These are phyloP conservation scores for Trissonchulus latispiculum DNA, from an alignment of 2,888 invertebrate species.

Conservation along the genomic window DNA sequence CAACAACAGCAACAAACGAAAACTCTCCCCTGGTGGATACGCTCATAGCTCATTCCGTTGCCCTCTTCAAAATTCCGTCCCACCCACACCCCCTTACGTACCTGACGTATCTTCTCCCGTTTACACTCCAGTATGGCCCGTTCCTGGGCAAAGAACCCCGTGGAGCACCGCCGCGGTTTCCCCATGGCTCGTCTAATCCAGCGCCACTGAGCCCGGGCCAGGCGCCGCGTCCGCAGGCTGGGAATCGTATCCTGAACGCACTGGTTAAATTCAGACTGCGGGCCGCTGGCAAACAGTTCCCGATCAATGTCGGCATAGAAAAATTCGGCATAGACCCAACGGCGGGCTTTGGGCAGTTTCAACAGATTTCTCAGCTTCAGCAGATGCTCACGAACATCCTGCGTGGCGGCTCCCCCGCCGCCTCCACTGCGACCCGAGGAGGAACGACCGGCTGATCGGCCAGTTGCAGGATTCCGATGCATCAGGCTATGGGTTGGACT, in stretches of 20 bases:
- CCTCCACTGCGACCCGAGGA: too few species aligned
- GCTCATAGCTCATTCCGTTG: too few species aligned
- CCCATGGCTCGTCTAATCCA: slow-evolving; percentile 91
- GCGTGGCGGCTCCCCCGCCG: too few species aligned
- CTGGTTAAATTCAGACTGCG: slow-evolving; percentile 80
- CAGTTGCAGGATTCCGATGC: too few species aligned
- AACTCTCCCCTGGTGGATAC: too few species aligned
- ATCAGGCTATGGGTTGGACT: too few species aligned
- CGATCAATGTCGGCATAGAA: slow-evolving; percentile 96
- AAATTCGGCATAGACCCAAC: slow-evolving; percentile 90
- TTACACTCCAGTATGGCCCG: slow-evolving; percentile 76
- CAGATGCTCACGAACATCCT: slow-evolving; percentile 51
- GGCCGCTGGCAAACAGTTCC: slow-evolving; percentile 70
- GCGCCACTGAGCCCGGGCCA: slow-evolving; percentile 86
- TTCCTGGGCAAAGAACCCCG: slow-evolving; percentile 90
- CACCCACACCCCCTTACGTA: too few species aligned
- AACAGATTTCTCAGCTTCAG: slow-evolving; percentile 60
- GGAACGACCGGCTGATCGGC: too few species aligned
- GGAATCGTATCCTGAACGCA: slow-evolving; percentile 90
- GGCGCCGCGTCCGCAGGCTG: slow-evolving; percentile 66
- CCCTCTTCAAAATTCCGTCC: too few species aligned
- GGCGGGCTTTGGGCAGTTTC: slow-evolving; percentile 94
- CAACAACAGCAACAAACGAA: too few species aligned
- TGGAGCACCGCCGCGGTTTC: slow-evolving; percentile 84
- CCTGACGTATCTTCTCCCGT: slow-evolving; percentile 74